phyloP scores from a whole-genome alignment of 1,140 invertebrate species.

The Copidosoma floridanum region DNA sequence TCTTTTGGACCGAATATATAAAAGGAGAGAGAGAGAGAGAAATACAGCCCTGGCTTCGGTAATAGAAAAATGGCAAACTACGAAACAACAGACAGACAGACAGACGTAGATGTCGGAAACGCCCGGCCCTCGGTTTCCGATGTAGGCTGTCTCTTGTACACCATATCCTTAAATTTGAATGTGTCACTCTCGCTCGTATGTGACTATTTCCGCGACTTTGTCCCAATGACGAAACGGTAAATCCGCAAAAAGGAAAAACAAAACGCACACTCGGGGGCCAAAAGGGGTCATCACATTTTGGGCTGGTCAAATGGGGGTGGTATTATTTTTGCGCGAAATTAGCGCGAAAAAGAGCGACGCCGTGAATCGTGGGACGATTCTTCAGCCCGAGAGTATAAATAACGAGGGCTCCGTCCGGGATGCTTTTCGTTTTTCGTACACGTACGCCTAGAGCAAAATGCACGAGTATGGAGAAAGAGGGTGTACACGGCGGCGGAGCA shows the following conservation, averaged over 20 bases:
- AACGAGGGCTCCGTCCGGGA: conserved; percentile 44
- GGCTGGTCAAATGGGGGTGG: neutral
- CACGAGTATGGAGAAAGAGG: too few relatives aligned
- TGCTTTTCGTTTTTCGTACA: conserved; percentile 11
- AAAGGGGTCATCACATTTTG: too few relatives aligned
- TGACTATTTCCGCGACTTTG: too few relatives aligned
- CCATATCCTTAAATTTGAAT: too few relatives aligned
- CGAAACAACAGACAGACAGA: conserved; percentile 33
- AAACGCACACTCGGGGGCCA: too few relatives aligned
- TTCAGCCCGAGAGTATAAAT: conserved; percentile 49
- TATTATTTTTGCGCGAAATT: conserved; percentile 20
- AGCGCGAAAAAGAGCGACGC: conserved; percentile 19
- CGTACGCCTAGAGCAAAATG: too few relatives aligned
- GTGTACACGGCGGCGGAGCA: conserved; percentile 27
- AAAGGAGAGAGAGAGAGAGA: too few relatives aligned
- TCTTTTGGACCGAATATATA: too few relatives aligned
- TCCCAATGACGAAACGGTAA: too few relatives aligned
- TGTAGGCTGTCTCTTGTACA: conserved; percentile 39
- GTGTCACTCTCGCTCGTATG: too few relatives aligned
- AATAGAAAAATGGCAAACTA: conserved; percentile 28
- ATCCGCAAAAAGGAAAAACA: too few relatives aligned
- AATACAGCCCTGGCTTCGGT: conserved; percentile 28
- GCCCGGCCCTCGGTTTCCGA: conserved; percentile 50
- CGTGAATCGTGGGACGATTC: conserved; percentile 36
- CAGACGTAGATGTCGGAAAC: conserved; percentile 42